A percentile compares a stretch with the other conserved stretches of the same genome.
Conservation (phyloP, 2,888 invertebrate species). For the Metacarcinus magister region DNA sequence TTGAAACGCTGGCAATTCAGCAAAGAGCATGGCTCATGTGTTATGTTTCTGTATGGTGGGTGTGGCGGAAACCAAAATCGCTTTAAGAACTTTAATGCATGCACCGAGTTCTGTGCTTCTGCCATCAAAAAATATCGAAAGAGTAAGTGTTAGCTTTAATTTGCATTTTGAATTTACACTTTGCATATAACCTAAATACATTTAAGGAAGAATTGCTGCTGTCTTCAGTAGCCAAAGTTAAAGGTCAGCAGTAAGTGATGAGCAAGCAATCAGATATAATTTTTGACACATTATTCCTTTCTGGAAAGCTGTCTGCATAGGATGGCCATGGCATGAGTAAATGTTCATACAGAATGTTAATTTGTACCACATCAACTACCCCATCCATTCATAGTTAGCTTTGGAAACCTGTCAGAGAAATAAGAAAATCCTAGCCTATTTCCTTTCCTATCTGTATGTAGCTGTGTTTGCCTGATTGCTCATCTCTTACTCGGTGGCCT, state of each 20-base stretch:
- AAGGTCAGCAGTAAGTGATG: neutral
- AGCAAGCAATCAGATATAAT: neutral
- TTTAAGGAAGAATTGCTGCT: neutral
- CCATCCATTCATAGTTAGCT: no score
- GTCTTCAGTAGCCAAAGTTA: neutral
- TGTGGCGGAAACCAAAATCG: conserved; percentile 95
- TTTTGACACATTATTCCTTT: neutral
- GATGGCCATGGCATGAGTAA: neutral
- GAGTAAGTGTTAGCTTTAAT: conserved; percentile 61
- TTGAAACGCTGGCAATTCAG: conserved; percentile 91
- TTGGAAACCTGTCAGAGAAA: neutral
- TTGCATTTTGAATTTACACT: neutral
- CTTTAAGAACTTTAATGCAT: conserved; percentile 90
- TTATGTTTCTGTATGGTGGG: conserved; percentile 92
- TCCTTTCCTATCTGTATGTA: neutral
- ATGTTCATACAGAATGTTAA: neutral
- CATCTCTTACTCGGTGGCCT: neutral
- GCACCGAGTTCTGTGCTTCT: conserved; percentile 87
- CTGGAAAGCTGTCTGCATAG: neutral
- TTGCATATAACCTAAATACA: neutral
- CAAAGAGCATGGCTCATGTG: conserved; percentile 89
- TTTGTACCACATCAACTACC: no score
- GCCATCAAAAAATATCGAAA: conserved; percentile 76
- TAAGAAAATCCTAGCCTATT: neutral
- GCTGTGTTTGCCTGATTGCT: neutral